Base-by-base conservation (phyloP, 1,140 invertebrate species). In the Antheraea pernyi region DNA sequence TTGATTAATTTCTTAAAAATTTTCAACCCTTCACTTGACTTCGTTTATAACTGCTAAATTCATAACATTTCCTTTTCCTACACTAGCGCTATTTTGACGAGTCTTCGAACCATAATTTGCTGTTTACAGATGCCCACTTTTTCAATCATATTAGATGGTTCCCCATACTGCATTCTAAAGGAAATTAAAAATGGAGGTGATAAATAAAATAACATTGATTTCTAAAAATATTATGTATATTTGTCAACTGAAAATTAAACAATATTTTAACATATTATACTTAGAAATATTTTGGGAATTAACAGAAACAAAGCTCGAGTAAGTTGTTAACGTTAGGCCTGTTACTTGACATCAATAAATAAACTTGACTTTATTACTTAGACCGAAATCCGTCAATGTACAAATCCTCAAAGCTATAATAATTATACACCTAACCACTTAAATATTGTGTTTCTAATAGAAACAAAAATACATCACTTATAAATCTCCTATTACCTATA, bases 201-300 rank as follows among this genome's bases (percentile, higher is more conserved):
- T 53, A 75, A 79, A 82, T 72, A 81, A 86, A 76, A 78, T 64
- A 68, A 71, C 66, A 62, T 68, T 70, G 59, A 59, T 74, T 83
- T 77, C 18, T 83, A 83, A 86, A 91, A 89, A 89, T 87, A 88
- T 85, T 81, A 86, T 84, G 84, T 90, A 89, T 90, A 90, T 91
- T 91, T 91, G 88, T 91, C 89, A 91, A 91, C 86, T 87, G 85
- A 87, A 89, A 81, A 88, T 85, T 86, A 89, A 91, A 91, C 83
- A 91, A 89, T 86, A 84, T 88, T 79, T 80, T 85, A 84, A 85
- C 65, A 77, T 83, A 82, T 86, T 86, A 53, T 73, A 78, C 82
- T 83, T 88, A 88, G 70, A 79, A 76, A 76, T 85, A 88, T 71
- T 86, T 82, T 79, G 72, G 78, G 76, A 86, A 83, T 80, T 81